phyloP scores from a whole-genome alignment of 2,113 vertebrate species.

The Leiothrix lutea region DNA sequence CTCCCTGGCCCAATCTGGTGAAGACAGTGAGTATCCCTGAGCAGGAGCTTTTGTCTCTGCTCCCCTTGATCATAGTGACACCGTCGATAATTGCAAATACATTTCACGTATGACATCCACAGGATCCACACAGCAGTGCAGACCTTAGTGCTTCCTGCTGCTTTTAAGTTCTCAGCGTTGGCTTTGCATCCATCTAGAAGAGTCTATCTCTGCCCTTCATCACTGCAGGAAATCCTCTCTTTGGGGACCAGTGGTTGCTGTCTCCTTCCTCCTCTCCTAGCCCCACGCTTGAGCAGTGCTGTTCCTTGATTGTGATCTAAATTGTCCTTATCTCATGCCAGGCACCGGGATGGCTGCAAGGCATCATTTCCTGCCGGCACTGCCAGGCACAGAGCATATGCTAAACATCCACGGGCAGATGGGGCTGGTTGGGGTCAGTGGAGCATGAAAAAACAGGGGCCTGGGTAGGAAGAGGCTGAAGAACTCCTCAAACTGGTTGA shows the following conservation, averaged over 20 bases:
- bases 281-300: background rate
- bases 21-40: background rate
- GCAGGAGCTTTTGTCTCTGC: slow-evolving; percentile 10
- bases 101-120: background rate
- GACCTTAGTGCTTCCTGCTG: background rate
- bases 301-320: slow-evolving; percentile 51
- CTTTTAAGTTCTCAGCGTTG: background rate
- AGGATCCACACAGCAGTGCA: background rate
- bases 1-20: background rate
- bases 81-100: background rate
- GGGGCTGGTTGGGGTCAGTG: slow-evolving; percentile 43
- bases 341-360: slow-evolving; percentile 38
- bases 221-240: slow-evolving; percentile 29
- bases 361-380: slow-evolving; percentile 48
- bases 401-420: slow-evolving; percentile 59
- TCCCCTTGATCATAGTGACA: slow-evolving; percentile 1
- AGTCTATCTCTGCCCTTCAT: background rate
- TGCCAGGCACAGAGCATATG: slow-evolving; percentile 69
- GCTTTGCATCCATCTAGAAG: background rate
- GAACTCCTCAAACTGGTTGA: slow-evolving; percentile 22
- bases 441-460: slow-evolving; percentile 23
- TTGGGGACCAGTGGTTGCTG: background rate
- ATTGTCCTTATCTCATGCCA: slow-evolving; percentile 53
- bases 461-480: slow-evolving; percentile 36
- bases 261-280: slow-evolving; percentile 24